phyloP scores from a whole-genome alignment of 2,888 invertebrate genomes.

The Leptopilina syphax region DNA sequence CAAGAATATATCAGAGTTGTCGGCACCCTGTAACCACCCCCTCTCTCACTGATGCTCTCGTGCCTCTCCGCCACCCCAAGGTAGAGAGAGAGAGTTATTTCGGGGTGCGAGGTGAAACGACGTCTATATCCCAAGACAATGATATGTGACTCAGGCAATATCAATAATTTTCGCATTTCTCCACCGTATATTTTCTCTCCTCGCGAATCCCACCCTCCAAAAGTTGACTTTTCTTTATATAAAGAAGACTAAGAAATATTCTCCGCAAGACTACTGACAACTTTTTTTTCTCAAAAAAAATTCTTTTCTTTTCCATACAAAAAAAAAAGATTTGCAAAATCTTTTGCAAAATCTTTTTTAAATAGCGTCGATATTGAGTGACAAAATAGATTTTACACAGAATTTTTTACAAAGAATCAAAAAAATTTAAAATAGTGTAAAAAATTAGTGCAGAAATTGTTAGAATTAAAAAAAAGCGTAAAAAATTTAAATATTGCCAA shows the following conservation, averaged over 20 bases:
- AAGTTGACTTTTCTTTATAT: constrained; percentile 50
- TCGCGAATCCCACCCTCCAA: constrained; percentile 50
- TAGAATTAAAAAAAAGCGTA: no score
- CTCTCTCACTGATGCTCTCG: constrained; percentile 54
- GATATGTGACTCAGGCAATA: constrained; percentile 76
- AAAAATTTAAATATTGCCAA: no score
- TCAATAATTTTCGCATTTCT: constrained; percentile 77
- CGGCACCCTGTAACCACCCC: constrained; percentile 66
- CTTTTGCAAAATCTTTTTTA: no score
- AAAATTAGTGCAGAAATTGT: no score
- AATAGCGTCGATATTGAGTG: no score
- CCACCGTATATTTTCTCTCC: constrained; percentile 67
- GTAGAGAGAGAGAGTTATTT: constrained; percentile 66
- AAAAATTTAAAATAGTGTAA: no score
- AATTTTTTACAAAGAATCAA: no score
- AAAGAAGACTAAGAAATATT: not conserved
- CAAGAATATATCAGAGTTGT: constrained; percentile 76
- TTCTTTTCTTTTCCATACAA: no score
- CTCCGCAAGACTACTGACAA: not conserved
- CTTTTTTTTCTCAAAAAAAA: not conserved
- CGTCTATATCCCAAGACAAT: constrained; percentile 76
- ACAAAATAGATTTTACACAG: no score
- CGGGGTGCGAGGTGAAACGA: constrained; percentile 67
- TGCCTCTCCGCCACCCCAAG: constrained; percentile 57
- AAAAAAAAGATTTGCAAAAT: no score